These are phyloP conservation scores for Hypomesus transpacificus DNA, from an alignment of 2,113 vertebrate genomes.

Conservation along the genomic window DNA sequence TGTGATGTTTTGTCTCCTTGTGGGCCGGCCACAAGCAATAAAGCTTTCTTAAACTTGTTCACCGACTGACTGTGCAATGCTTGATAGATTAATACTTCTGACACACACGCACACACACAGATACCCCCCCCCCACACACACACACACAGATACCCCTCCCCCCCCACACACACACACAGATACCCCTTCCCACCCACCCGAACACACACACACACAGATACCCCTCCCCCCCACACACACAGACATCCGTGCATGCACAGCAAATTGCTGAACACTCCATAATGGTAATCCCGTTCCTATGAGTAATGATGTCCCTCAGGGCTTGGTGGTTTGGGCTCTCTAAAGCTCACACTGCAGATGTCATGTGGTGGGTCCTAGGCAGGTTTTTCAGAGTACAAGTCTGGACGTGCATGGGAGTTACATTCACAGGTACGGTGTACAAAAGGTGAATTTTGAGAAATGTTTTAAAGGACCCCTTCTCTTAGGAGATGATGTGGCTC, in stretches of 20 bases:
- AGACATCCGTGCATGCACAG: neutral
- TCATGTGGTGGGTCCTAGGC: neutral
- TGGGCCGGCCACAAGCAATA: no score
- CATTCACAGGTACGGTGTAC: conserved; percentile 4
- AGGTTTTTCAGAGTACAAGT: neutral
- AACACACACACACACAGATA: conserved; percentile 1
- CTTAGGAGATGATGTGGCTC: no score
- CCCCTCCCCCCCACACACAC: no score
- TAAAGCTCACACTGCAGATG: neutral
- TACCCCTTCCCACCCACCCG: no score
- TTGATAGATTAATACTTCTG: no score
- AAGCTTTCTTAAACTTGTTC: no score
- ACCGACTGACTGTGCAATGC: no score
- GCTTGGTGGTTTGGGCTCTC: neutral
- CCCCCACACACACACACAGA: conserved; percentile 1
- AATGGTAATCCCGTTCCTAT: neutral
- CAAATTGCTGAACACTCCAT: neutral
- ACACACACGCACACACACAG: neutral
- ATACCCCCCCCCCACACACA: conserved; percentile 2
- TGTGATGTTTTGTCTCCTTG: no score
- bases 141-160: no score
- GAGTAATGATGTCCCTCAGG: neutral
- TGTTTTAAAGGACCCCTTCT: no score
- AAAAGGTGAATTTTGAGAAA: neutral
- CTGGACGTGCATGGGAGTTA: neutral